Evolutionary conservation across 2,888 invertebrate species (phyloP).

Genomic region (Platycnemis pennipes): DNA sequence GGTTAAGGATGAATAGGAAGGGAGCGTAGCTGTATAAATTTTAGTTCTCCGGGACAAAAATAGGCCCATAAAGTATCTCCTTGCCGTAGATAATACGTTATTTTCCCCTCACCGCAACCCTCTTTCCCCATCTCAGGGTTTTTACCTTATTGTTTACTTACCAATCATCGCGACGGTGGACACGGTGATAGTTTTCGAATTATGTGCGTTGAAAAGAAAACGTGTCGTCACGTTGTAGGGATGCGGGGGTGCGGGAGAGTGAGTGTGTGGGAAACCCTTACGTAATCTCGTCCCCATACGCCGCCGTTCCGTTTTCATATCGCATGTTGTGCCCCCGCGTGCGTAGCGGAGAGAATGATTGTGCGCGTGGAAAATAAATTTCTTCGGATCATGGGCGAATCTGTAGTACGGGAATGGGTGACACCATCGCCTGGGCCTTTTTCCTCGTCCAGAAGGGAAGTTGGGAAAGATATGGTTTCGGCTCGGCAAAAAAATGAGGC

Average conservation of each 20-base stretch:
- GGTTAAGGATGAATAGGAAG: neutral
- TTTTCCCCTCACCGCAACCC: neutral
- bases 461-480: neutral
- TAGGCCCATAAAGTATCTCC: neutral
- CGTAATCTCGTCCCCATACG: neutral
- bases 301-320: neutral
- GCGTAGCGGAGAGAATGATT: conserved; percentile 10
- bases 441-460: neutral
- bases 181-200: neutral
- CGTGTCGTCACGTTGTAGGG: neutral
- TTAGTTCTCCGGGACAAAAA: conserved; percentile 5
- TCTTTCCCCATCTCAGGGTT: neutral
- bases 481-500: neutral
- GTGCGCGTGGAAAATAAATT: conserved; percentile 5
- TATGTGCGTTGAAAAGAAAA: neutral
- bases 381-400: conserved; percentile 5
- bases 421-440: neutral
- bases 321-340: neutral
- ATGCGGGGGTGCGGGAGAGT: no score
- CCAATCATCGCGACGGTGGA: neutral
- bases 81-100: neutral
- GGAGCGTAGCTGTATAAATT: neutral
- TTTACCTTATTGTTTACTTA: neutral
- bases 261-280: neutral
- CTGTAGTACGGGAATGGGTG: neutral